phyloP scores from a whole-genome alignment of 2,888 invertebrate species.

The Heterodera filipjevi region DNA sequence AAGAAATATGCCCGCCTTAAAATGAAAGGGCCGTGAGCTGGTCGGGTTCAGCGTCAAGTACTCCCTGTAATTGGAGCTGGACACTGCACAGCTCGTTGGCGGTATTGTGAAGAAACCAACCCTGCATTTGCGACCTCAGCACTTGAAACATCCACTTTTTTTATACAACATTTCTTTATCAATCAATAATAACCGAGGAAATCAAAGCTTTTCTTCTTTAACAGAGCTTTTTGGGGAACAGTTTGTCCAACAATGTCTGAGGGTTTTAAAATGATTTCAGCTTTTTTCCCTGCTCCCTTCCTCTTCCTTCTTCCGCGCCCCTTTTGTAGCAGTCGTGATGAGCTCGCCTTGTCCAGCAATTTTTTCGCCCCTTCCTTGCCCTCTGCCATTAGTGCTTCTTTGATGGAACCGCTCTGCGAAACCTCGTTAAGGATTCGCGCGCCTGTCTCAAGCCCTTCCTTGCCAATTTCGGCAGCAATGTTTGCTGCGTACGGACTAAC shows the following conservation, averaged over 20 bases:
- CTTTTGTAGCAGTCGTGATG: neutral
- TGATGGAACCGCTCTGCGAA: neutral
- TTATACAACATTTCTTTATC: neutral
- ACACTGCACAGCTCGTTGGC: neutral
- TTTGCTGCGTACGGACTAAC: neutral
- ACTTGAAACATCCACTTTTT: neutral
- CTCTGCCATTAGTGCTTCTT: neutral
- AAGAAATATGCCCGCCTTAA: neutral
- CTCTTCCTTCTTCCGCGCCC: neutral
- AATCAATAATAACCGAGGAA: neutral
- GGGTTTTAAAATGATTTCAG: conserved; percentile 1
- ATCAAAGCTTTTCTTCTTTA: neutral
- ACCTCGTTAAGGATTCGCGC: neutral
- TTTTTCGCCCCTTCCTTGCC: neutral
- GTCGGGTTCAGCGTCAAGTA: neutral
- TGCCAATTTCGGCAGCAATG: neutral
- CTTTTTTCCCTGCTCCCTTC: neutral
- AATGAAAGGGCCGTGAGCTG: neutral
- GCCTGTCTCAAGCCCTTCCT: neutral
- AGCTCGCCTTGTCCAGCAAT: neutral
- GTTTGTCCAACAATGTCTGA: neutral
- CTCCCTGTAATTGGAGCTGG: neutral
- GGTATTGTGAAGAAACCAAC: neutral
- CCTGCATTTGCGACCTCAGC: neutral
- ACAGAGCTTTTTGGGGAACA: neutral